Evolutionary conservation across 1,140 invertebrate genomes (phyloP), one percentile per base, ranked within the genome.

Genomic region (Drosophila micromelanica): DNA sequence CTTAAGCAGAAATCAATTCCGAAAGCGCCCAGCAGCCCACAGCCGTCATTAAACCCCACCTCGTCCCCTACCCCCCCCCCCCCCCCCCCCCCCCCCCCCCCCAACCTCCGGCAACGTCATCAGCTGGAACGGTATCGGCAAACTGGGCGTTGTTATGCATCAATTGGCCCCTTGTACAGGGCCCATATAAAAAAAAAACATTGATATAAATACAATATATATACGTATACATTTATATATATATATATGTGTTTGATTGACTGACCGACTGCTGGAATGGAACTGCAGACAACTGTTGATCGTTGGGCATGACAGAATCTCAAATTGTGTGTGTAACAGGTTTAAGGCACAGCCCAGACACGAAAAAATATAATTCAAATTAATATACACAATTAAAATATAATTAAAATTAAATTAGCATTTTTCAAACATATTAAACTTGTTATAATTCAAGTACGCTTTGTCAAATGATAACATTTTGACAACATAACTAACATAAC

Each of bases 1-100:
- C 64, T 80, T 81, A 76, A 79, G 65, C 63, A 73, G 62, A 89
- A 82, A 89, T 89, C 84, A 87, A 87, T 89, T 87, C 57, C 35
- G 43, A 70, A 12, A 27, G 30, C 46, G 32, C 2, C 30, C 12
- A 30, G 8, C 48, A 32, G 7, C 13, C 13, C 30, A 12, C 13
- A n/a, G 9, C 3, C 15, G 7, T 7, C 15, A 12, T 7, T 9
- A 3, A 8, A 15, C n/a, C 12, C 12, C 6, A 8, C n/a, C 52
- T 6, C n/a, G 1, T 23, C 32, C 1, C 17, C n/a, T n/a, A n/a
- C n/a, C n/a, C n/a, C n/a, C n/a, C n/a, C n/a, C n/a, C n/a, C n/a
- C n/a, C n/a, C n/a, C n/a, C n/a, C n/a, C n/a, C n/a, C n/a, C n/a
- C n/a, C n/a, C n/a, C n/a, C n/a, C n/a, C n/a, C n/a, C n/a, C n/a